Percentiles rank a stretch among this genome's conserved stretches.
These are phyloP conservation scores for Syngnathoides biaculeatus DNA, from an alignment of 2,113 vertebrate species.

Conservation along the genomic window DNA sequence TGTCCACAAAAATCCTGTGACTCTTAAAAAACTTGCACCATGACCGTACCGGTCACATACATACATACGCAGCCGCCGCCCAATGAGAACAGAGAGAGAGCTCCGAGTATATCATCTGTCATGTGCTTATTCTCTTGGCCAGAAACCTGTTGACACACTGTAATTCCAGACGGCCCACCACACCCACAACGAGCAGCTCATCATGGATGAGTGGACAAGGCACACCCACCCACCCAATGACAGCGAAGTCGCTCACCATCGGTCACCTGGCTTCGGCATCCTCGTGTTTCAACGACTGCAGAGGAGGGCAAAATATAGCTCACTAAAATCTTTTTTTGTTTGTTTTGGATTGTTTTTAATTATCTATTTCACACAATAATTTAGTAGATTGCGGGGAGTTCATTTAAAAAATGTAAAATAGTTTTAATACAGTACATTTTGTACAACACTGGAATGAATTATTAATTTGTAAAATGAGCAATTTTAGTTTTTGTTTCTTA, in stretches of 20 bases:
- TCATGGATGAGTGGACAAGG: conserved; percentile 13
- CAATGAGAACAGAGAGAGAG: no score
- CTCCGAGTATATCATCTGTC: conserved; percentile 11
- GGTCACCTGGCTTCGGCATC: background rate
- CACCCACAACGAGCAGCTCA: conserved; percentile 28
- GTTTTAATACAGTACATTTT: no score
- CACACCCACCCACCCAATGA: conserved; percentile 40
- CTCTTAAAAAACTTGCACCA: background rate
- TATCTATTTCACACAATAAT: no score
- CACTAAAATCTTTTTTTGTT: no score
- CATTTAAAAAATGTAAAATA: no score
- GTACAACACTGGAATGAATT: no score
- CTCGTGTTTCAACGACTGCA: background rate
- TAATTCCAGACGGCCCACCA: conserved; percentile 51
- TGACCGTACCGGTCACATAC: background rate
- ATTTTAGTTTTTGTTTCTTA: no score
- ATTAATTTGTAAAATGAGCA: no score
- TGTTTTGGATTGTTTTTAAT: no score
- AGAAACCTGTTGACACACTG: conserved; percentile 25
- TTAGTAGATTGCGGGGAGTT: no score
- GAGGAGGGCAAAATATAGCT: no score
- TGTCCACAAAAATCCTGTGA: background rate
- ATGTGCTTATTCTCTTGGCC: conserved; percentile 12
- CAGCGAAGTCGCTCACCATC: background rate
- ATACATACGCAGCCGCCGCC: no score